Percentiles rank a stretch among this genome's conserved stretches.
These are phyloP conservation scores for Eciton burchellii DNA, from an alignment of 1,140 invertebrate species.

Conservation along the genomic window DNA sequence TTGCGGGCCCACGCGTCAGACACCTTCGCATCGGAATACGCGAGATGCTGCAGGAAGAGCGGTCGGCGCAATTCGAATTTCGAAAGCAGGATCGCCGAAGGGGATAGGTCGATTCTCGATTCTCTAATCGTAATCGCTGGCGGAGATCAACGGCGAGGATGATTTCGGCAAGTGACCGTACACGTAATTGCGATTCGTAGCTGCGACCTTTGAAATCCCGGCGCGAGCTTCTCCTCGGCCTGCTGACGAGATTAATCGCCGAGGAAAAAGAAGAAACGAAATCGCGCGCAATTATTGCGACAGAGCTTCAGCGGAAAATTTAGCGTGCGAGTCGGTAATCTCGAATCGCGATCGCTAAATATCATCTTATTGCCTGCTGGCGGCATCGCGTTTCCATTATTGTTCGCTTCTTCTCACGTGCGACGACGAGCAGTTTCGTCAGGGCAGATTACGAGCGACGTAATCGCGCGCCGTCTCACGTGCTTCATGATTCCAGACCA, in stretches of 20 bases:
- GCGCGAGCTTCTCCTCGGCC: not conserved
- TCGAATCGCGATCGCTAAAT: conserved; percentile 52
- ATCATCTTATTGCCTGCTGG: conserved; percentile 29
- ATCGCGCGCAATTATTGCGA: conserved; percentile 42
- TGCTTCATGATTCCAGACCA: conserved; percentile 26
- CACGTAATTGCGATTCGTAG: conserved; percentile 27
- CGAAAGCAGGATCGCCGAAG: conserved; percentile 30
- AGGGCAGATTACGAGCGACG: conserved; percentile 55
- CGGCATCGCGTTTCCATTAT: conserved; percentile 61
- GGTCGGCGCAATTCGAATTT: not conserved
- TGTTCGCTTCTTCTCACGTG: conserved; percentile 67
- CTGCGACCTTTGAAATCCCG: conserved; percentile 18
- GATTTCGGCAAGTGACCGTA: conserved; percentile 54
- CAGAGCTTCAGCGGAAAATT: conserved; percentile 55
- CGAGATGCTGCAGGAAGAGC: not conserved
- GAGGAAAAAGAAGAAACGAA: conserved; percentile 2
- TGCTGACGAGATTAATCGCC: conserved; percentile 43
- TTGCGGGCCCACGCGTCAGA: not conserved
- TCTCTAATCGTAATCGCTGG: conserved; percentile 41
- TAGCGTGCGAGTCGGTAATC: conserved; percentile 45
- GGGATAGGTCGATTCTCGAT: not conserved
- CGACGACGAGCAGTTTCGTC: conserved; percentile 52
- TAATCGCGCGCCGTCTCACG: conserved; percentile 45
- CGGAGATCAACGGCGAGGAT: conserved; percentile 13
- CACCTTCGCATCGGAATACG: not conserved